Conservation (phyloP, 2,888 invertebrate species). For the Ectemnius cavifrons region DNA sequence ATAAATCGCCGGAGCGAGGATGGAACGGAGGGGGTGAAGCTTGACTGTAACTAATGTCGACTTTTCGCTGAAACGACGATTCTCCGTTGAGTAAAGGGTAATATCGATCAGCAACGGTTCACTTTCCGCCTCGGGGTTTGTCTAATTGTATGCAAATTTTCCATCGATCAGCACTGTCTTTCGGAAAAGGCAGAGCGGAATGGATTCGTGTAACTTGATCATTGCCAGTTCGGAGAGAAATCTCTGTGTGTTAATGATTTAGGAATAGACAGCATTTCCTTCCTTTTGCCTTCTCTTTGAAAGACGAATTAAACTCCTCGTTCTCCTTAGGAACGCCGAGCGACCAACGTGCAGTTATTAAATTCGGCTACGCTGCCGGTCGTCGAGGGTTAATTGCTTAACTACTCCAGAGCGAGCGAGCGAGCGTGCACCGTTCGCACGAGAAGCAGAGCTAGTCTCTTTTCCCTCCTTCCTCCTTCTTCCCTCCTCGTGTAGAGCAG, state of each 20-base stretch:
- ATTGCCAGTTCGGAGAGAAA: too few species aligned
- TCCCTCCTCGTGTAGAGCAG: neutral
- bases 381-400: conserved; percentile 51
- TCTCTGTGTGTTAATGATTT: neutral
- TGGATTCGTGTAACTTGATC: too few species aligned
- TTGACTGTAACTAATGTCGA: too few species aligned
- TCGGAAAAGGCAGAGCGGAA: neutral
- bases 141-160: conserved; percentile 45
- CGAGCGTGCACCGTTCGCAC: conserved; percentile 28
- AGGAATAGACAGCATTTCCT: neutral
- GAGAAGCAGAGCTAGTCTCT: conserved; percentile 7
- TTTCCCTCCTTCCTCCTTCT: too few species aligned
- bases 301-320: too few species aligned
- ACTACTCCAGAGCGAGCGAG: conserved; percentile 59
- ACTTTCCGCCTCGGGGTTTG: neutral
- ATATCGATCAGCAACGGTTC: conserved; percentile 10
- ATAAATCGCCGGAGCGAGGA: conserved; percentile 18
- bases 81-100: neutral
- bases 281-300: too few species aligned
- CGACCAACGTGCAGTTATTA: neutral
- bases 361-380: neutral
- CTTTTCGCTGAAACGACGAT: neutral
- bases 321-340: neutral
- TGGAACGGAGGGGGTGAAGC: neutral
- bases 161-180: conserved; percentile 31